A percentile compares a stretch with the other conserved stretches of the same genome.
Conservation (phyloP, 2,113 vertebrate species). For the Anoura caudifer region DNA sequence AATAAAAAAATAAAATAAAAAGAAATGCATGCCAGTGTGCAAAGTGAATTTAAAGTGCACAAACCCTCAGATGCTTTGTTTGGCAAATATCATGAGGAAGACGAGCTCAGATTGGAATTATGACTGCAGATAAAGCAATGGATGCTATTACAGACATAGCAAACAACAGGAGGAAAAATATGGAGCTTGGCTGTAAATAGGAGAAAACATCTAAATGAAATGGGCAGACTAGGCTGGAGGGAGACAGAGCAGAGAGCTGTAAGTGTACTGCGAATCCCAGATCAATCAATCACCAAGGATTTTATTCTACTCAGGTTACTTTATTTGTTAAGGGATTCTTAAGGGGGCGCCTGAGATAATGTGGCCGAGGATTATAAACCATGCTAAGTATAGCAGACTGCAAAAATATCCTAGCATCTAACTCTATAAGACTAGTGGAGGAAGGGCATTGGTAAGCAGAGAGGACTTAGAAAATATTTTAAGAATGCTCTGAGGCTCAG, state of each 20-base stretch:
- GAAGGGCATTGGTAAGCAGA: slow-evolving; percentile 42
- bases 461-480: slow-evolving; percentile 60
- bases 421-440: background rate
- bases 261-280: background rate
- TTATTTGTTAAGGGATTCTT: slow-evolving; percentile 59
- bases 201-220: background rate
- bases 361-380: slow-evolving; percentile 43
- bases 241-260: background rate
- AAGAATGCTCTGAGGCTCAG: slow-evolving; percentile 66
- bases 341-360: slow-evolving; percentile 60
- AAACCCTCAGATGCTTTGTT: background rate
- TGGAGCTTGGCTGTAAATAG: background rate
- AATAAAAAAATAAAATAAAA: background rate
- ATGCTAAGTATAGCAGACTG: slow-evolving; percentile 56
- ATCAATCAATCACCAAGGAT: slow-evolving; percentile 65
- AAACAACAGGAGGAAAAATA: background rate
- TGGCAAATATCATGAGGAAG: slow-evolving; percentile 21
- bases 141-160: background rate
- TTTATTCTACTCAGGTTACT: slow-evolving; percentile 66
- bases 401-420: slow-evolving; percentile 53
- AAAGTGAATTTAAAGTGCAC: background rate
- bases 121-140: background rate
- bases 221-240: background rate
- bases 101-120: slow-evolving; percentile 18
- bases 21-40: background rate